These are phyloP conservation scores for Threskiornis aethiopicus DNA, from an alignment of 2,797 vertebrate species.

Conservation along the genomic window DNA sequence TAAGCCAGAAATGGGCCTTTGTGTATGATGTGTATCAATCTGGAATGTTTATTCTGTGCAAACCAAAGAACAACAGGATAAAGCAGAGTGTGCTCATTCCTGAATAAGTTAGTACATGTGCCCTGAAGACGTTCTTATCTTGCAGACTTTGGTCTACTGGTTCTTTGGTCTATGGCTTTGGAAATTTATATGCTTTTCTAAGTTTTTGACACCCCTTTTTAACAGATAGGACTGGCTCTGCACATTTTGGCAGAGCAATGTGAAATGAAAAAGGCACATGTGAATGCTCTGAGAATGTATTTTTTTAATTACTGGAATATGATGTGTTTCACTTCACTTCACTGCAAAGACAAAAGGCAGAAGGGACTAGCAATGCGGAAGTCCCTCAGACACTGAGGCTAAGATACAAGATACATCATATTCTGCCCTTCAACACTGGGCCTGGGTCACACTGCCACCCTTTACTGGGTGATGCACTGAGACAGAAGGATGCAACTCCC, in stretches of 20 bases:
- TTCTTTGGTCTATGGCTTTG: neutral
- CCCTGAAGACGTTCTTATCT: neutral
- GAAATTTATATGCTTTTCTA: neutral
- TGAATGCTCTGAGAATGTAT: neutral
- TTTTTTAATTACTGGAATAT: neutral
- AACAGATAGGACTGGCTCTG: neutral
- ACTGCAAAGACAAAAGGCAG: neutral
- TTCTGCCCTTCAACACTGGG: neutral
- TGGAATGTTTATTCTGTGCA: neutral
- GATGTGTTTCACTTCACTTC: neutral
- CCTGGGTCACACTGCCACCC: neutral
- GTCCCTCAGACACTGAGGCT: neutral
- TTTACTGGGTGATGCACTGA: fast-evolving
- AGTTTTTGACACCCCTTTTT: neutral
- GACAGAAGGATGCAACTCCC: neutral
- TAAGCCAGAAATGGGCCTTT: neutral
- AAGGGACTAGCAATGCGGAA: neutral
- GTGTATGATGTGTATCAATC: neutral
- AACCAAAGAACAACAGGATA: neutral
- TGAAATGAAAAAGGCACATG: neutral
- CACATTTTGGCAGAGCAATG: neutral
- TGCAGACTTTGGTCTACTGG: neutral
- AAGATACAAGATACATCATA: too few relatives aligned
- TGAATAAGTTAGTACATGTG: neutral
- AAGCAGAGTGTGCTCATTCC: neutral